A percentile compares a stretch with the other conserved stretches of the same genome.
Evolutionary conservation across 2,888 invertebrate species (phyloP).

Genomic region (Aspidapion aeneum): DNA sequence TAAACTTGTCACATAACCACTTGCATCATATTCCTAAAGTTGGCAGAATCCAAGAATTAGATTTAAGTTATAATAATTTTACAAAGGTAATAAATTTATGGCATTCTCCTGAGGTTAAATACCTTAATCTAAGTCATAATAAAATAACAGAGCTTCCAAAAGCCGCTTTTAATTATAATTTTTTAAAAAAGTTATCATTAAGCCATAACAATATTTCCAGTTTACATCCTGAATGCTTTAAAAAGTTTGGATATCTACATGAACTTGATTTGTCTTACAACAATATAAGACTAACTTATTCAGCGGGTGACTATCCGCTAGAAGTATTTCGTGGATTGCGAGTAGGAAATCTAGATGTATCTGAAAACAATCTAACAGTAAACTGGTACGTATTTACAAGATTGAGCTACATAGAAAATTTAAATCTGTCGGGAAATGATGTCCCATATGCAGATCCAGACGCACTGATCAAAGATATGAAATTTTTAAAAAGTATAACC

Average conservation of each 20-base stretch:
- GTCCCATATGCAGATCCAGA: background rate
- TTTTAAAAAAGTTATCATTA: background rate
- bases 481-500: background rate
- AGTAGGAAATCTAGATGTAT: background rate
- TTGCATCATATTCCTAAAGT: background rate
- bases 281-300: background rate
- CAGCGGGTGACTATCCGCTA: background rate
- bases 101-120: background rate
- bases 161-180: background rate
- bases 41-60: background rate
- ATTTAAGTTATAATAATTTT: background rate
- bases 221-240: background rate
- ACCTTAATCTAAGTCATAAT: background rate
- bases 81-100: background rate
- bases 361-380: background rate
- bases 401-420: background rate
- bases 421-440: background rate
- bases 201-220: background rate
- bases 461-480: background rate
- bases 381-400: background rate
- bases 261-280: background rate
- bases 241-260: background rate
- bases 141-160: background rate
- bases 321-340: background rate
- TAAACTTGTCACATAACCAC: background rate